Evolutionary conservation across 2,888 invertebrate species (phyloP), one percentile per base, ranked within the genome.

Genomic region (Therioaphis trifolii): DNA sequence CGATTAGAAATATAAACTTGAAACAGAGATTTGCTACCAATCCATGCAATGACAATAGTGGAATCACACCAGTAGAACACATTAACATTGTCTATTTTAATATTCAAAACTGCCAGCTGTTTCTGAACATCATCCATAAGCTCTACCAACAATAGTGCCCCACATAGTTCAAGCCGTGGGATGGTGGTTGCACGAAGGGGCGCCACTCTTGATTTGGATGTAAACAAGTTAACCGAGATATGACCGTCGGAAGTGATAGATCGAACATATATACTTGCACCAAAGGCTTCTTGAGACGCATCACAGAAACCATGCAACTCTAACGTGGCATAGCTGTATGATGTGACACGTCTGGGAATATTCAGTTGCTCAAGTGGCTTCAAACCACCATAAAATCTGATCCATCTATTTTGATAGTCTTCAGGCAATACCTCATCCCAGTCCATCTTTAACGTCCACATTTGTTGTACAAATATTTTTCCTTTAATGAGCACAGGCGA

Each of bases 1-100:
- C 85, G 18, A 58, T 86, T 86, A 46, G 85, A 84, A 2, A 86
- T 85, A 71, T 85, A 86, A n/a, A 84, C 85, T 43, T 46, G 66
- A 35, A n/a, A 29, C 27, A 18, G 35, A 66, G n/a, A n/a, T 35
- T 4, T 2, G 18, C 66, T 29, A 21, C 21, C 21, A 29, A 86
- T 63, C 85, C 85, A 86, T 4, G 61, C 58, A 24, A 86, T 58
- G 7, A 80, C 84, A 15, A 84, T 84, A 12, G 68, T 79, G 21
- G 76, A 84, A 71, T 85, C 85, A 27, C 78, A 61, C 82, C 85
- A 85, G 35, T 66, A 35, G 7, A 35, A 24, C 18, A 66, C 35
- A 29, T 66, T 43, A 43, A 43, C 43, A 43, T 43, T 43, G 43
- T 43, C 43, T 43, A 43, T 43, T 43, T 43, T 43, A 43, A 43